Percentiles rank a stretch among this genome's conserved stretches.
Conservation (phyloP, 1,140 invertebrate species). For the Brachionus sp. region DNA sequence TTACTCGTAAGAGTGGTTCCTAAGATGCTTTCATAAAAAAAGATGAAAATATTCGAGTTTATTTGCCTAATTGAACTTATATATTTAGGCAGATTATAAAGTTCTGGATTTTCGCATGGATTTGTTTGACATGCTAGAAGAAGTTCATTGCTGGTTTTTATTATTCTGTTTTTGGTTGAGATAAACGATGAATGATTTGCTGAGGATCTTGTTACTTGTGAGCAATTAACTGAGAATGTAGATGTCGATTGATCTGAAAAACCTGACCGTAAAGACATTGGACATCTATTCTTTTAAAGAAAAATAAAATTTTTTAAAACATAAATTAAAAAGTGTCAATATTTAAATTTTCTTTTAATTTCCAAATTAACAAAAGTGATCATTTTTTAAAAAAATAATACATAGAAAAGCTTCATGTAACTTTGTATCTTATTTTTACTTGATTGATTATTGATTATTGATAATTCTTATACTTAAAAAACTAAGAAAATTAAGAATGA, state of each 20-base stretch:
- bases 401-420: too few relatives aligned
- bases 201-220: neutral
- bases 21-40: constrained; percentile 33
- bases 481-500: too few relatives aligned
- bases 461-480: too few relatives aligned
- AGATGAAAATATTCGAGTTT: constrained; percentile 8
- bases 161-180: neutral
- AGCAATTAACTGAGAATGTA: neutral
- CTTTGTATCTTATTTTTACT: too few relatives aligned
- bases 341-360: too few relatives aligned
- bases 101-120: neutral
- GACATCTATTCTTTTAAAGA: neutral
- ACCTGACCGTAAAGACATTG: neutral
- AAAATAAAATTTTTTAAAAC: too few relatives aligned
- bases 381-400: too few relatives aligned
- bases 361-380: too few relatives aligned
- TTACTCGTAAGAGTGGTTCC: neutral
- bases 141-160: constrained; percentile 14
- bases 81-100: constrained; percentile 1
- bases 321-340: too few relatives aligned
- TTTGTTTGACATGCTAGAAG: constrained; percentile 7
- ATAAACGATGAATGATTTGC: neutral
- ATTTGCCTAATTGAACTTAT: constrained; percentile 7
- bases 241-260: neutral
- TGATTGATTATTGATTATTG: too few relatives aligned